Percentiles rank a stretch among this genome's conserved stretches.
These are phyloP conservation scores for Chascanopsetta lugubris DNA, from an alignment of 2,113 vertebrate species.

Conservation along the genomic window DNA sequence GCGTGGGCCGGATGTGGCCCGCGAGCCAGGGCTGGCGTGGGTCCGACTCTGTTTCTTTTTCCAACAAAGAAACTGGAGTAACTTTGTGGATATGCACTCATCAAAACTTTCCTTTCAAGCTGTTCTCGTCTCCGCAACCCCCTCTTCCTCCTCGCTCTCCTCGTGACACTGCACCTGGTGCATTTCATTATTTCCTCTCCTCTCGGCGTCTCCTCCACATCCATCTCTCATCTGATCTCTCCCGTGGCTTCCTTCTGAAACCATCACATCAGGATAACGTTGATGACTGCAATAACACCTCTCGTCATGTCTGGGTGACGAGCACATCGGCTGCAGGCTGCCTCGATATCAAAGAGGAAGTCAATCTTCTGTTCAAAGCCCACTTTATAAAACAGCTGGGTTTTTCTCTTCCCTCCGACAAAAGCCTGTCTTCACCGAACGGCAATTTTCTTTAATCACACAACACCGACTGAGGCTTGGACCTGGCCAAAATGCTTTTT, in stretches of 20 bases:
- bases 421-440: background rate
- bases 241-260: background rate
- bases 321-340: background rate
- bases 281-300: conserved; percentile 4
- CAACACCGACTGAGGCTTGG: background rate
- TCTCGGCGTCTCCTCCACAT: conserved; percentile 3
- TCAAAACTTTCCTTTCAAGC: background rate
- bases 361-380: background rate
- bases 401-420: background rate
- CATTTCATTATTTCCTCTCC: conserved; percentile 19
- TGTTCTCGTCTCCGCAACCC: background rate
- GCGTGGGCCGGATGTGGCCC: too few species aligned
- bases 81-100: too few species aligned
- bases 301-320: background rate
- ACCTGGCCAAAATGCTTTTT: background rate
- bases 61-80: too few species aligned
- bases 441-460: conserved; percentile 1
- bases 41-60: background rate
- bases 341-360: background rate
- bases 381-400: background rate
- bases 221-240: background rate
- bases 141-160: background rate
- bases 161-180: background rate
- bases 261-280: conserved; percentile 1
- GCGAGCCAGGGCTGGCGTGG: too few species aligned